A percentile compares a stretch with the other conserved stretches of the same genome.
phyloP scores from a whole-genome alignment of 37 sponge, comb jelly and placozoan genomes.

The Hexactinellida sp. region DNA sequence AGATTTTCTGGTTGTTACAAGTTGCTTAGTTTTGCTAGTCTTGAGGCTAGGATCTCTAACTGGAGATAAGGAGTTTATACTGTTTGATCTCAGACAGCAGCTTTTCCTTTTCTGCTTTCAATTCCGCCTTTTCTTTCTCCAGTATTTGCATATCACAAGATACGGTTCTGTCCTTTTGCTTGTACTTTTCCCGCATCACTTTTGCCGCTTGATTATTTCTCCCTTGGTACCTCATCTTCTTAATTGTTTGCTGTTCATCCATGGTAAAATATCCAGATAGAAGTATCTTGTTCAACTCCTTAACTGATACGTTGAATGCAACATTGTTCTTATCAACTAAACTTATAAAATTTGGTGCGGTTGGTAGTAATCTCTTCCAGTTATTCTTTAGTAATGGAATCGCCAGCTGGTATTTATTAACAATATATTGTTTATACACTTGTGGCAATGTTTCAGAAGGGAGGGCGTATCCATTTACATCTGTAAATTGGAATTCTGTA shows the following conservation, averaged over 20 bases:
- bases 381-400: background rate
- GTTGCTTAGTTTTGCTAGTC: too few relatives aligned
- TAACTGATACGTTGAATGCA: background rate
- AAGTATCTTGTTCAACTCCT: background rate
- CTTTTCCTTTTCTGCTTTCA: background rate
- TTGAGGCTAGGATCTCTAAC: too few relatives aligned
- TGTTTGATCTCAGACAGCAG: background rate
- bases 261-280: background rate
- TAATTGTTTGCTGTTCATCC: background rate
- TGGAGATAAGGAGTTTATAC: too few relatives aligned
- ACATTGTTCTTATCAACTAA: background rate
- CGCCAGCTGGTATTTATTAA: background rate
- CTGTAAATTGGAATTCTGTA: background rate
- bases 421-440: background rate
- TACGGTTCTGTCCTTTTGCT: background rate
- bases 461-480: background rate
- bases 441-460: background rate
- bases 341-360: background rate
- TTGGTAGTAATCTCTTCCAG: background rate
- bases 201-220: conserved; percentile 12
- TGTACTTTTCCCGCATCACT: conserved; percentile 11
- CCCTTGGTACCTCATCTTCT: conserved; percentile 10
- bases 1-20: too few relatives aligned
- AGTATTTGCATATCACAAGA: background rate
- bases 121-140: background rate